Evolutionary conservation across 2,888 invertebrate species (phyloP), one percentile per base, ranked within the genome.

Genomic region (Macropis europaea): DNA sequence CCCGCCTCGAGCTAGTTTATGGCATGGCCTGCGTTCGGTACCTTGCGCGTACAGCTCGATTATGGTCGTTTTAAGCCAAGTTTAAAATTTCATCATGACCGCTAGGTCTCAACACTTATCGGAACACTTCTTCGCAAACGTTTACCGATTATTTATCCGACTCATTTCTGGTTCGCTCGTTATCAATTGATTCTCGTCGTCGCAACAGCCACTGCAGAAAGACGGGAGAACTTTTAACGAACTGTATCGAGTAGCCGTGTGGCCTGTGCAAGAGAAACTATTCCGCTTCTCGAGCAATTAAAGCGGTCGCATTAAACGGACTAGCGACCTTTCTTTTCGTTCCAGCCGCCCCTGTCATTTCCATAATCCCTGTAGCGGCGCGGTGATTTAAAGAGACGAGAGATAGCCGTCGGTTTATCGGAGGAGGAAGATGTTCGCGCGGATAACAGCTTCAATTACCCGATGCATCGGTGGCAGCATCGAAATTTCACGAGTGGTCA

Each of bases 321-420:
- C 66, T 64, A 61, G 40, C 47, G 64, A 69, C 52, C 67, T 72
- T 61, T 69, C 69, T 62, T 40, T 43, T 69, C 60, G 62, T 34
- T 34, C 53, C 52, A 34, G 52, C 48, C 22, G 38, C 6, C 43
- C 11, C 53, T 50, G 63, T 48, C 57, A 57, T 72, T 62, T 60
- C 60, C 72, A 60, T 68, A 64, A 66, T 38, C 32, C 48, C 26
- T 28, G 57, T 45, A 32, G 66, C 34, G 9, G 28, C 28, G 59
- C 19, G 45, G 40, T 50, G 61, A 77, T 74, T 79, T 68, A 70
- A 66, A 70, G 59, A 62, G 67, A 45, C 9, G 42, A 50, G 42
- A 62, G 79, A 73, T 71, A 66, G 56, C 53, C 56, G n/a, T n/a
- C n/a, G 43, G 62, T 76, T 76, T 78, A 76, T 79, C 76, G 71